A percentile compares a stretch with the other conserved stretches of the same genome.
Conservation (phyloP, 2,888 invertebrate genomes). For the Cyrtodaria siliqua region DNA sequence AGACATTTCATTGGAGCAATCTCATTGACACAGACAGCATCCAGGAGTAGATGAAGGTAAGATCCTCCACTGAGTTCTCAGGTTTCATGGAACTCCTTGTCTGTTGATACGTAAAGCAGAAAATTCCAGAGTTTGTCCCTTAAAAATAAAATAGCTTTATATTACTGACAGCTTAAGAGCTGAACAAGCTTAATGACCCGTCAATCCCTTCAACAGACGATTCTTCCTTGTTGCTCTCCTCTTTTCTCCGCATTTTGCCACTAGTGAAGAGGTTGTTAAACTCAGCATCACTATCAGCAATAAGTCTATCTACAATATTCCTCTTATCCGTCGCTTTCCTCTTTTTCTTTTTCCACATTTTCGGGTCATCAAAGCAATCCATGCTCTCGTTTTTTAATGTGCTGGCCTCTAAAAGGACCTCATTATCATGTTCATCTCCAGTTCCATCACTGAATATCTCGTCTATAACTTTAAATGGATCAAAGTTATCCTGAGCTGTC, state of each 20-base stretch:
- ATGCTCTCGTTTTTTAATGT: slow-evolving; percentile 70
- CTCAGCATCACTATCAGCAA: slow-evolving; percentile 69
- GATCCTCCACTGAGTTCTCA: no score
- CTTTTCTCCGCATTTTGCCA: slow-evolving; percentile 67
- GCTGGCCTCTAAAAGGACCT: slow-evolving; percentile 59
- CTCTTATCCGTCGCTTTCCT: slow-evolving; percentile 36
- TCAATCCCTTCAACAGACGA: slow-evolving; percentile 9
- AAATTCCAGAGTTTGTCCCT: no score
- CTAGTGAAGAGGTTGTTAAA: slow-evolving; percentile 68
- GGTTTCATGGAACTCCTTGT: no score
- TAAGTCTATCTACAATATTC: slow-evolving; percentile 64
- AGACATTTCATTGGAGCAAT: no score
- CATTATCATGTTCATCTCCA: slow-evolving; percentile 30
- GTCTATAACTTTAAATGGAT: slow-evolving; percentile 45
- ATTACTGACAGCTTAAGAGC: no score
- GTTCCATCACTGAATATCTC: slow-evolving; percentile 48
- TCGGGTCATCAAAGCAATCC: slow-evolving; percentile 61
- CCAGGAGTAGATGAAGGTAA: no score
- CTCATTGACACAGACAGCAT: no score
- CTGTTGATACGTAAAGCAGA: no score
- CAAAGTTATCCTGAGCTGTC: neutral
- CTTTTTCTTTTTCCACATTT: slow-evolving; percentile 61
- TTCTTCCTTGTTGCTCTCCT: slow-evolving; percentile 6
- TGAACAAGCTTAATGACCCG: slow-evolving; percentile 53
- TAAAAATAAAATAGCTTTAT: no score